Percentiles rank a stretch among this genome's conserved stretches.
Conservation (phyloP, 2,797 vertebrate genomes). For the Helostoma temminkii region DNA sequence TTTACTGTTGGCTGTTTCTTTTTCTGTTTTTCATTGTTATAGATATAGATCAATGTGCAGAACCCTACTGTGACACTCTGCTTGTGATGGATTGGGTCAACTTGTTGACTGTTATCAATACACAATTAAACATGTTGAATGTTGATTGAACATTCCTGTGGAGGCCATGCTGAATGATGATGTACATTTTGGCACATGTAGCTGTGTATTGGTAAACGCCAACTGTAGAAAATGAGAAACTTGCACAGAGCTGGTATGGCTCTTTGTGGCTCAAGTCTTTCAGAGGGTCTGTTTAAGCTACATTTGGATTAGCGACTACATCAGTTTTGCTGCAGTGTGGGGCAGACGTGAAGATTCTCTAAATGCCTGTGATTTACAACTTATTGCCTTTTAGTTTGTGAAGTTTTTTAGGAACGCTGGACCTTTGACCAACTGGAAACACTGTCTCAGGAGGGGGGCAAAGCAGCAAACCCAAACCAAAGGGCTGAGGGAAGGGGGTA, state of each 20-base stretch:
- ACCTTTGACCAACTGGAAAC: slow-evolving; percentile 99
- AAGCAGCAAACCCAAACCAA: slow-evolving; percentile 86
- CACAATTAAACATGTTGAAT: not conserved
- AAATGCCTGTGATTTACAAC: slow-evolving; percentile 81
- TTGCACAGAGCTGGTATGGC: slow-evolving; percentile 54
- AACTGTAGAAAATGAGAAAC: slow-evolving; percentile 48
- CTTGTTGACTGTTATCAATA: not conserved
- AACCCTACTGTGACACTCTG: not conserved
- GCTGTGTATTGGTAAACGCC: not conserved
- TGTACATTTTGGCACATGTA: not conserved
- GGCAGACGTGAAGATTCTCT: slow-evolving; percentile 76
- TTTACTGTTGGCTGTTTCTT: not conserved
- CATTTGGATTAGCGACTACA: slow-evolving; percentile 39
- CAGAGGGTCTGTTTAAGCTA: slow-evolving; percentile 61
- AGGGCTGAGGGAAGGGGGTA: slow-evolving; percentile 72
- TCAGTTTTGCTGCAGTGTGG: slow-evolving; percentile 91
- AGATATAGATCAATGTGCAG: too few relatives aligned
- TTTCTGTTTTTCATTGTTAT: not conserved
- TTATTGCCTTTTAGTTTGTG: slow-evolving; percentile 90
- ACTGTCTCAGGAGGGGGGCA: slow-evolving; percentile 92
- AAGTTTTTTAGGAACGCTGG: slow-evolving; percentile 96
- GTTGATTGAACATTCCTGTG: not conserved
- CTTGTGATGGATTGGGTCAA: not conserved
- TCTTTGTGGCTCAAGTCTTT: slow-evolving; percentile 14
- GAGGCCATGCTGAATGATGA: not conserved